These are phyloP conservation scores for Scophthalmus maximus DNA, from an alignment of 2,113 vertebrate species.

Conservation along the genomic window DNA sequence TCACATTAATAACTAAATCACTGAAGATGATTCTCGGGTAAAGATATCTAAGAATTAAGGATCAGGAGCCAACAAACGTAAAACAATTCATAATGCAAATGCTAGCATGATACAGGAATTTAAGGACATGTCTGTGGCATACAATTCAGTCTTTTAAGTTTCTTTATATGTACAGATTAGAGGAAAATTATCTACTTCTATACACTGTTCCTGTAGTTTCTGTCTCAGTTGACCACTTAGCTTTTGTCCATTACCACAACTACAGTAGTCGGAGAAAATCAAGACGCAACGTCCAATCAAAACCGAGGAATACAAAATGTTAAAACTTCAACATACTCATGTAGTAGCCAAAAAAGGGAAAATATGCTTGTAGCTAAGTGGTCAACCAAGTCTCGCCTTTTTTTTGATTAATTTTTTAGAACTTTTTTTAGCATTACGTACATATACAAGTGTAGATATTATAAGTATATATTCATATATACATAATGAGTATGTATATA, in stretches of 20 bases:
- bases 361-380: conserved; percentile 79
- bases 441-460: conserved; percentile 82
- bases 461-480: conserved; percentile 85
- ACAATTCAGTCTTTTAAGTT: conserved; percentile 84
- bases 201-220: conserved; percentile 84
- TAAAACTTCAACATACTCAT: conserved; percentile 69
- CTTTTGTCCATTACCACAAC: conserved; percentile 76
- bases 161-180: conserved; percentile 87
- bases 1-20: conserved; percentile 61
- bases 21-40: conserved; percentile 52
- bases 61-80: conserved; percentile 88
- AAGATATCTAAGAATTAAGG: conserved; percentile 88
- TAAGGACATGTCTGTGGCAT: conserved; percentile 75
- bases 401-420: conserved; percentile 61
- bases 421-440: conserved; percentile 70
- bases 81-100: conserved; percentile 87
- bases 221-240: conserved; percentile 82
- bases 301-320: conserved; percentile 68
- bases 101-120: conserved; percentile 81
- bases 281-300: conserved; percentile 70
- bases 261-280: conserved; percentile 74
- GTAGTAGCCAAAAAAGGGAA: conserved; percentile 68
- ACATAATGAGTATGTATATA: conserved; percentile 83
- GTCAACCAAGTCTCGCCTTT: conserved; percentile 77
- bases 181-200: conserved; percentile 87